Base-by-base conservation (phyloP, 2,113 vertebrate species). In the Perca flavescens region DNA sequence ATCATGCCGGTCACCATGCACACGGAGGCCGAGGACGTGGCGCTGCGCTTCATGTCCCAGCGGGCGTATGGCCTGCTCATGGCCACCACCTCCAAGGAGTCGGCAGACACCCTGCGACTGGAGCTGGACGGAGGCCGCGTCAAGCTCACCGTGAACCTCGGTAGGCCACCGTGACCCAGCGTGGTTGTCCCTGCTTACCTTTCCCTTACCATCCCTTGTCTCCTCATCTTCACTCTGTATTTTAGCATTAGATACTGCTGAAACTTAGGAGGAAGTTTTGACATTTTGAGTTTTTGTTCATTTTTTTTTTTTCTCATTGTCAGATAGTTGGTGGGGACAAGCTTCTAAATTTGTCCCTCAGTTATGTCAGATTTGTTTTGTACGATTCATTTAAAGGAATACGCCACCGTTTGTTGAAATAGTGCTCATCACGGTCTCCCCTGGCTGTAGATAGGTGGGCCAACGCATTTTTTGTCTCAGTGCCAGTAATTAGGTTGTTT, bases 81-180 rank as follows among this genome's bases (percentile, higher is more conserved):
- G 95, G 97, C 98, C 92, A 98, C 97, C 89, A 98, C 97, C 68
- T 99, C 98, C 72, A 97, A 97, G 79, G 97, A 97, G 86, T 99
- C 98, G 0, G 97, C 97, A 0, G 98, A 99, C 93, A 98, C 97
- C 0, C 96, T 99, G 71, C 96, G 98, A 21, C 96, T 99, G 4
- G 98, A 99, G 94, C 95, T 99, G 91, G 97, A 99, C 1, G 97
- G 96, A 13, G 97, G 97, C 16, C 96, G 96, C 62, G 96, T 99
- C 91, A 98, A 97, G 84, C 97, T 99, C 88, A 99, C 97, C 0
- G 96, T 99, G 83, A 98, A 98, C 95, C 96, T 99, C 70, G 98
- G 98, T 99, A 97, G 95, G 94, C 28, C 67, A 16, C 28, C 72
- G 74, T 40, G 61, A 78, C 21, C 47, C 63, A 64, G 68, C 0